These are phyloP conservation scores for Ptilodon capucinus DNA, from an alignment of 2,888 invertebrate species.

Conservation along the genomic window DNA sequence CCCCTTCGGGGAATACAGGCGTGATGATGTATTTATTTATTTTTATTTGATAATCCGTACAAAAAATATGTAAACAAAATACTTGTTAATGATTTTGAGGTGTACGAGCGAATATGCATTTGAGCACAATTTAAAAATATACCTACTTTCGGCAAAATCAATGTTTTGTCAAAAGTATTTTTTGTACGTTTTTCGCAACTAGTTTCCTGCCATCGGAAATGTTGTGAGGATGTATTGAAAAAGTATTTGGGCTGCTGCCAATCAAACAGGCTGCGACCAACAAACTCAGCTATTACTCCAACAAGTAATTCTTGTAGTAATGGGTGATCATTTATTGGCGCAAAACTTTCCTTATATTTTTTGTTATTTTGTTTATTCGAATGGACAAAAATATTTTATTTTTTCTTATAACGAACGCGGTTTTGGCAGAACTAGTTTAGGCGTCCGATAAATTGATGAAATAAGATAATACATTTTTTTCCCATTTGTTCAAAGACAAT, in stretches of 20 bases:
- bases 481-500: constrained; percentile 14
- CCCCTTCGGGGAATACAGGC: no score
- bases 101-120: no score
- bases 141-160: no score
- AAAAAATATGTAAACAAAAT: no score
- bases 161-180: no score
- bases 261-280: constrained; percentile 20
- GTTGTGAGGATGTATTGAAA: constrained; percentile 18
- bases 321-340: constrained; percentile 3
- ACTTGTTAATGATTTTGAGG: no score
- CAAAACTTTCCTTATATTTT: constrained; percentile 5
- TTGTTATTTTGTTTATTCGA: constrained; percentile 2
- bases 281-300: constrained; percentile 1
- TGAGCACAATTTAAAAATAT: no score
- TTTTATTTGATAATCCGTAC: no score
- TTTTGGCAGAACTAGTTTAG: constrained; percentile 16
- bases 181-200: no score
- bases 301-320: constrained; percentile 11
- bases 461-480: constrained; percentile 16
- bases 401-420: constrained; percentile 13
- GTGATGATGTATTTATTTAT: no score
- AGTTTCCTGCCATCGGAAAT: background rate
- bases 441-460: constrained; percentile 3
- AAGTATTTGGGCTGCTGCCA: constrained; percentile 33
- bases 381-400: constrained; percentile 8